Evolutionary conservation across 2,797 vertebrate genomes (phyloP).

Genomic region (Mormyrops boulengeri): DNA sequence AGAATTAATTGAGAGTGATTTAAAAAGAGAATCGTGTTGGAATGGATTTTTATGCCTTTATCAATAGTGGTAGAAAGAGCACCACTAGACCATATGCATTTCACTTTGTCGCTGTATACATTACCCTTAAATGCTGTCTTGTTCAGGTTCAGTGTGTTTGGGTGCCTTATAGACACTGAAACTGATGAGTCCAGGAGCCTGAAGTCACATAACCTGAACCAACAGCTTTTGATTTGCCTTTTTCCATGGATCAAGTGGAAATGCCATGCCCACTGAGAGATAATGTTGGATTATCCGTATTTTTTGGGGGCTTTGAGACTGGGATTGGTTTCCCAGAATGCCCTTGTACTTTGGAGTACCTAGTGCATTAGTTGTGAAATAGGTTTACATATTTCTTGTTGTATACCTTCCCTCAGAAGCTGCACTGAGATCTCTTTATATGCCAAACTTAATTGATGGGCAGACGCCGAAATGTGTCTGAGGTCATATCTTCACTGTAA

Average conservation of each 20-base stretch:
- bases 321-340: not conserved
- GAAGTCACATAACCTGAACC: not conserved
- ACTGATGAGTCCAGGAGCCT: not conserved
- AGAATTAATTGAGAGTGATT: not conserved
- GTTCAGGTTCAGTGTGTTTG: constrained; percentile 1
- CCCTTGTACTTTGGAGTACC: not conserved
- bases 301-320: not conserved
- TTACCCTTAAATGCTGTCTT: constrained; percentile 2
- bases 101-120: not conserved
- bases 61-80: not conserved
- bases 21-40: not conserved
- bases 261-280: not conserved
- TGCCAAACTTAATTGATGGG: not conserved
- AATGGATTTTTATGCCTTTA: not conserved
- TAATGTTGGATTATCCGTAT: not conserved
- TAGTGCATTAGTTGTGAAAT: constrained; percentile 10
- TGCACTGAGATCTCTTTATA: constrained; percentile 1
- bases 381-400: not conserved
- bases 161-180: not conserved
- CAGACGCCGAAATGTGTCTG: not conserved
- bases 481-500: not conserved
- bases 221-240: constrained; percentile 4
- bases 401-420: not conserved
- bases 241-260: not conserved
- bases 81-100: not conserved